Evolutionary conservation across 2,113 vertebrate genomes (phyloP), one percentile per base, ranked within the genome.

Genomic region (Forbesichthys agassizii): DNA sequence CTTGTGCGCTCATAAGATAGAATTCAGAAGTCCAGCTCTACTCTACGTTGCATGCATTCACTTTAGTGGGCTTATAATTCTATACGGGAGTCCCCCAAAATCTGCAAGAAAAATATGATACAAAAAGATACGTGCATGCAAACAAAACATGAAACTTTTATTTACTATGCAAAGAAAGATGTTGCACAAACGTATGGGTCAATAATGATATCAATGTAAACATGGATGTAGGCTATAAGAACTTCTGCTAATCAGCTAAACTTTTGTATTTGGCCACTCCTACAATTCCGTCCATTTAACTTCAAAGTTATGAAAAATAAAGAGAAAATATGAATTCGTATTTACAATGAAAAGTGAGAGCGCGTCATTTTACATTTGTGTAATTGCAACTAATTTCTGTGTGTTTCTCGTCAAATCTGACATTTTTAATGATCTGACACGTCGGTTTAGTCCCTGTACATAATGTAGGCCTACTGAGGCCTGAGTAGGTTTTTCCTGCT

Each of bases 101-200:
- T 87, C 91, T 80, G 92, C 87, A 90, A 90, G 90, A 91, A 92
- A 80, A 86, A 90, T 86, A 92, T 87, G 90, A 91, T 92, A 92
- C 91, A 90, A 92, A 94, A 94, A 90, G 91, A 84, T 94, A 94
- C 89, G 93, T 96, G 96, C 97, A 98, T 96, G 97, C 79, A 89
- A 88, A 42, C 78, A 76, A 88, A 89, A 90, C 89, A 90, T 91
- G 90, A 91, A 91, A 92, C 89, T 94, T 94, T 95, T 92, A 94
- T 95, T 95, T 93, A 98, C 96, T 98, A 98, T 98, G 97, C 97
- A 99, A 98, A 95, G 90, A 92, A 92, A 93, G 89, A 91, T 93
- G 93, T 93, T 95, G 95, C 95, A 96, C 96, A 96, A 95, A 91
- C 74, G 68, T 87, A 92, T 91, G 89, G 91, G 86, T 89, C 89